These are phyloP conservation scores for Pandemis corylana DNA, from an alignment of 2,888 invertebrate genomes.

Conservation along the genomic window DNA sequence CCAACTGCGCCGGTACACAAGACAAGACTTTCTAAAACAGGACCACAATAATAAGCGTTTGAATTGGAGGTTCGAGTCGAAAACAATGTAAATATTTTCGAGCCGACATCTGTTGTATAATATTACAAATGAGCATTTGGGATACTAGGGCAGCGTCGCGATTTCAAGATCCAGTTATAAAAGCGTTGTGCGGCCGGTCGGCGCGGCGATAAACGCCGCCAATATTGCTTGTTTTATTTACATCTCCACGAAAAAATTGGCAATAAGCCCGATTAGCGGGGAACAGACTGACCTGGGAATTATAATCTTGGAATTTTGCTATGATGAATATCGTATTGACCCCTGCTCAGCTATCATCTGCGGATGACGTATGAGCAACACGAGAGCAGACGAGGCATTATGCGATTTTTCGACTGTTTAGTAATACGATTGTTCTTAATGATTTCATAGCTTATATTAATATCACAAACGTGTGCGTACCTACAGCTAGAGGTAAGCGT, in stretches of 20 bases:
- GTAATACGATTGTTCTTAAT: neutral
- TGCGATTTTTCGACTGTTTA: neutral
- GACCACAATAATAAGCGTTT: slow-evolving; percentile 11
- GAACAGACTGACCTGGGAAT: slow-evolving; percentile 19
- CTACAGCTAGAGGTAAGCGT: neutral
- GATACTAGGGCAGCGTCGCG: slow-evolving; percentile 39
- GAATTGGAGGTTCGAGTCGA: slow-evolving; percentile 10
- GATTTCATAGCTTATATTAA: too few species aligned
- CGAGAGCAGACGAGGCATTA: neutral
- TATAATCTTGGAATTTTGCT: slow-evolving; percentile 49
- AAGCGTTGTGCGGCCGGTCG: slow-evolving; percentile 54
- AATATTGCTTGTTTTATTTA: slow-evolving; percentile 73
- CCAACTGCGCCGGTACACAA: slow-evolving; percentile 44
- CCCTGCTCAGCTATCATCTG: neutral
- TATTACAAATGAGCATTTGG: slow-evolving; percentile 44
- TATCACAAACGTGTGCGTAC: too few species aligned
- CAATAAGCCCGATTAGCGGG: slow-evolving; percentile 62
- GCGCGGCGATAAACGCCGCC: slow-evolving; percentile 59
- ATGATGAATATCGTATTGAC: slow-evolving; percentile 10
- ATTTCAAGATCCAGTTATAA: slow-evolving; percentile 55
- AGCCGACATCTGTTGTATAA: slow-evolving; percentile 35
- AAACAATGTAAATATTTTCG: slow-evolving; percentile 28
- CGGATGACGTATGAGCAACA: neutral
- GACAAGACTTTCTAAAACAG: slow-evolving; percentile 61
- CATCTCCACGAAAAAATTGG: slow-evolving; percentile 75